phyloP scores from a whole-genome alignment of 2,797 vertebrate genomes.

The Lepidocolaptes lacrymiger region DNA sequence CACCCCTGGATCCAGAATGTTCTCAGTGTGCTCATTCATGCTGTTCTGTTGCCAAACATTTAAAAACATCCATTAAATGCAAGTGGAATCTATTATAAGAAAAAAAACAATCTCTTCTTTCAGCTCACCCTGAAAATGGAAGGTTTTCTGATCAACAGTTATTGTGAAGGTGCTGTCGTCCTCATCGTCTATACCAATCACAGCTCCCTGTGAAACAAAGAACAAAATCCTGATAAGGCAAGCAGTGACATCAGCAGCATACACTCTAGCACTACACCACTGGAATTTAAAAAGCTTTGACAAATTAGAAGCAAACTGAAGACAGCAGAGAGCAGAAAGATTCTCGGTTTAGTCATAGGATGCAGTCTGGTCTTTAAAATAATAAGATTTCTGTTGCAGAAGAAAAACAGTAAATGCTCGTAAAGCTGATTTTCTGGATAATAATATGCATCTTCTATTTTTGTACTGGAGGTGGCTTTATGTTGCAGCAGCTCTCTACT shows the following conservation, averaged over 20 bases:
- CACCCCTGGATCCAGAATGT: constrained; percentile 76
- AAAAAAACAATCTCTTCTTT: constrained; percentile 71
- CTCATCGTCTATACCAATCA: constrained; percentile 99
- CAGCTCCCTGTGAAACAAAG: constrained; percentile 95
- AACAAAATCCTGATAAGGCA: constrained; percentile 85
- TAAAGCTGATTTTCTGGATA: background rate
- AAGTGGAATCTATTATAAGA: constrained; percentile 67
- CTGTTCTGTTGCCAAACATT: constrained; percentile 73
- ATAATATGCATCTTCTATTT: background rate
- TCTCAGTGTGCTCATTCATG: constrained; percentile 69
- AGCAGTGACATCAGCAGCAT: constrained; percentile 88
- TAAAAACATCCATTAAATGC: constrained; percentile 72
- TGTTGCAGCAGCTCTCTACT: background rate
- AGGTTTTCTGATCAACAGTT: constrained; percentile 99
- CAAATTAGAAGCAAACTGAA: constrained; percentile 50
- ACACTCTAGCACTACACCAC: constrained; percentile 78
- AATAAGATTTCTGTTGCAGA: background rate
- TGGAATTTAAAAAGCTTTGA: constrained; percentile 68
- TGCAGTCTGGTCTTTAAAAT: background rate
- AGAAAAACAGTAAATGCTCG: background rate
- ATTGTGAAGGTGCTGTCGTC: constrained; percentile 99
- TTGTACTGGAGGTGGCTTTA: background rate
- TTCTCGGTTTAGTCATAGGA: background rate
- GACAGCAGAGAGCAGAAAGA: background rate
- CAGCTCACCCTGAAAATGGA: constrained; percentile 99